Conservation (phyloP, 2,113 vertebrate genomes). For the Ammodytes marinus region DNA sequence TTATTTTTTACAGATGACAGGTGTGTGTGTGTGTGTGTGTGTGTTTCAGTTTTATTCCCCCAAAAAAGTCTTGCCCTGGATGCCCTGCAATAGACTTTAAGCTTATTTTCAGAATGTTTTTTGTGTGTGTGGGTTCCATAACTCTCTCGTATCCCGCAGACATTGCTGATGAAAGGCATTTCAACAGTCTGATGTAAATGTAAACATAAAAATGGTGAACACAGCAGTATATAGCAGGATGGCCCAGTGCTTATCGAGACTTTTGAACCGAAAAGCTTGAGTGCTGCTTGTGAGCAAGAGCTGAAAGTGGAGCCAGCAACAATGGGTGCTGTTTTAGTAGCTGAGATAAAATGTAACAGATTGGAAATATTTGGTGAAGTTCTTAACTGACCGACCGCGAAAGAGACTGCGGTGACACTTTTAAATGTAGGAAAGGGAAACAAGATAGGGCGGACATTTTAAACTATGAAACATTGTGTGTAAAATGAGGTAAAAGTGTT, state of each 20-base stretch:
- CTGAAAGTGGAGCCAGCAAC: background rate
- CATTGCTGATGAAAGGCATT: slow-evolving; percentile 26
- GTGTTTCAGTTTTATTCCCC: background rate
- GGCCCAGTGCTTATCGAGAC: background rate
- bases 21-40: background rate
- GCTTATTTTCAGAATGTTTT: background rate
- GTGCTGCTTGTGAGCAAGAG: slow-evolving; percentile 9
- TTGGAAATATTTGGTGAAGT: background rate
- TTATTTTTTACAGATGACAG: background rate
- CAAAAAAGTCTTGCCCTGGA: background rate
- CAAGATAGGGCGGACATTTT: no score
- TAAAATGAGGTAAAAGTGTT: background rate
- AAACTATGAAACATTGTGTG: background rate
- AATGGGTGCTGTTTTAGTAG: background rate
- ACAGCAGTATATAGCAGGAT: background rate
- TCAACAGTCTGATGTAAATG: slow-evolving; percentile 10
- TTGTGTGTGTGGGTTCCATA: slow-evolving; percentile 6
- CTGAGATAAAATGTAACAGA: background rate
- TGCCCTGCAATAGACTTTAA: background rate
- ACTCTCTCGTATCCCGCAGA: background rate
- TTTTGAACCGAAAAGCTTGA: background rate
- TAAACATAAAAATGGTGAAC: slow-evolving; percentile 7
- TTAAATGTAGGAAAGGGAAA: background rate
- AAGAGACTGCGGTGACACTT: background rate
- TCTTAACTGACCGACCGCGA: background rate